phyloP scores from a whole-genome alignment of 2,888 invertebrate species.

The Lasioglossum morio region DNA sequence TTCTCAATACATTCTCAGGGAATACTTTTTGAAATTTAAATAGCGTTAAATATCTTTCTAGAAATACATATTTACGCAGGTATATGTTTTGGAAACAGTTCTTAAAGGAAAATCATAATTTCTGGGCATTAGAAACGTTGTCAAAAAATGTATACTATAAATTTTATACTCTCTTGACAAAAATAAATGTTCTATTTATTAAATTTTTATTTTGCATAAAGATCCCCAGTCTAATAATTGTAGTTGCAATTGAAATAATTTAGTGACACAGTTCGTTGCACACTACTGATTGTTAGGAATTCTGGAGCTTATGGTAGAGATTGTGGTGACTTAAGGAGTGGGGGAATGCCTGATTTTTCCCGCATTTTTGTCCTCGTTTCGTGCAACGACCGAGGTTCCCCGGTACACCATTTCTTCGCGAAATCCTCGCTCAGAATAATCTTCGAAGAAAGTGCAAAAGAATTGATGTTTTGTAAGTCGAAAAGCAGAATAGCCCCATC shows the following conservation, averaged over 20 bases:
- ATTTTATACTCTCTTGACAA: not conserved
- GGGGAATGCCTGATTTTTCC: too few species aligned
- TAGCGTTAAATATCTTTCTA: not conserved
- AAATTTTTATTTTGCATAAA: not conserved
- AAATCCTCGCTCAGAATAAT: not conserved
- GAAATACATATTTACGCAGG: not conserved
- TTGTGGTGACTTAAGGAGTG: too few species aligned
- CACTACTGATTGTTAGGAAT: too few species aligned
- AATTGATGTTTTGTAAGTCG: not conserved
- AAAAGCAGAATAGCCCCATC: not conserved
- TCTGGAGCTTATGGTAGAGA: not conserved
- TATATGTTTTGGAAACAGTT: not conserved
- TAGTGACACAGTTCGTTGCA: too few species aligned
- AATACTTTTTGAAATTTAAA: not conserved
- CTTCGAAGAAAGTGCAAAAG: not conserved
- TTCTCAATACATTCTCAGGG: not conserved
- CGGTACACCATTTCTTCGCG: not conserved
- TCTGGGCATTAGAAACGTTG: not conserved
- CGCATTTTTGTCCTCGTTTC: not conserved
- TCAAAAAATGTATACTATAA: not conserved
- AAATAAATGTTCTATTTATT: not conserved
- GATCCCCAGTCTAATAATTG: not conserved
- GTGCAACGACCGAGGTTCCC: not conserved
- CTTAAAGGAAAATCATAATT: not conserved
- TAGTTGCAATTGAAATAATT: too few species aligned